These are phyloP conservation scores for Agrypnia vestita DNA, from an alignment of 1,140 invertebrate genomes.

Conservation along the genomic window DNA sequence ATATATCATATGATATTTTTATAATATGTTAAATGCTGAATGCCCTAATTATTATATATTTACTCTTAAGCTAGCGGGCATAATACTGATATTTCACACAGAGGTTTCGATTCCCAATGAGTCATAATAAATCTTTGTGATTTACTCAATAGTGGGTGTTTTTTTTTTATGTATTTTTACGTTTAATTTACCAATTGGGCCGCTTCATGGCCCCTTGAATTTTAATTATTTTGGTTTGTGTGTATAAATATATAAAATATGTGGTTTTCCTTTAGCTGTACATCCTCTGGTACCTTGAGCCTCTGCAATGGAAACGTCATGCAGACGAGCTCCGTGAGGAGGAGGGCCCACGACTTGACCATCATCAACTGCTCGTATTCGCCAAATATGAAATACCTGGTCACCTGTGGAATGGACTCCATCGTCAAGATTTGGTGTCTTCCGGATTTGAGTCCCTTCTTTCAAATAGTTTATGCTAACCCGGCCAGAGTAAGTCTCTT, in stretches of 20 bases:
- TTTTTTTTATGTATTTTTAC: too few relatives aligned
- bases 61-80: too few relatives aligned
- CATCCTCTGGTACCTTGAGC: slow-evolving; percentile 7
- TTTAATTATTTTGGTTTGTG: not conserved
- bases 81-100: too few relatives aligned
- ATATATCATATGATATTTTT: too few relatives aligned
- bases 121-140: too few relatives aligned
- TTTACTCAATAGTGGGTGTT: too few relatives aligned
- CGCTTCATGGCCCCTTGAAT: too few relatives aligned
- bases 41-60: too few relatives aligned
- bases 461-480: slow-evolving; percentile 53
- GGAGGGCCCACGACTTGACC: slow-evolving; percentile 36
- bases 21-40: too few relatives aligned
- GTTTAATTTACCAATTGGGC: too few relatives aligned
- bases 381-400: slow-evolving; percentile 48
- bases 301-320: slow-evolving; percentile 3
- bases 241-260: not conserved
- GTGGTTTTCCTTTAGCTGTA: slow-evolving; percentile 8
- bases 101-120: too few relatives aligned
- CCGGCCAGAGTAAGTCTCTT: slow-evolving; percentile 46
- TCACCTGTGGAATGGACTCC: slow-evolving; percentile 54
- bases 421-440: slow-evolving; percentile 51
- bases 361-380: slow-evolving; percentile 46
- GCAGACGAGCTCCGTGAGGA: not conserved
- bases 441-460: slow-evolving; percentile 46